A percentile compares a stretch with the other conserved stretches of the same genome.
These are phyloP conservation scores for Calyptommatus sinebrachiatus DNA, from an alignment of 2,113 vertebrate genomes.

Conservation along the genomic window DNA sequence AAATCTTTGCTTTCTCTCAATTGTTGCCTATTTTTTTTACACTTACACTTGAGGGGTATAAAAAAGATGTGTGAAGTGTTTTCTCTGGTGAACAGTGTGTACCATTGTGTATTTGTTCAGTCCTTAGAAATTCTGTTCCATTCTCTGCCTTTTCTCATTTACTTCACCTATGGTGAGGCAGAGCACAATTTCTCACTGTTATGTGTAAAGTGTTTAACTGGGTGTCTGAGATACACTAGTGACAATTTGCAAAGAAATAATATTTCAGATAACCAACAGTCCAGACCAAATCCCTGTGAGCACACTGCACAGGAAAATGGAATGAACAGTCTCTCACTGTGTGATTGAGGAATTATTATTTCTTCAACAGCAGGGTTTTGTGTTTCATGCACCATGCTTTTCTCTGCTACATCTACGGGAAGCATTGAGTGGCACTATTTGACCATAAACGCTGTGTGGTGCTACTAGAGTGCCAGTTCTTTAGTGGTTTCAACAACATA, in stretches of 20 bases:
- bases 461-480: no score
- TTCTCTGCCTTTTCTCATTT: background rate
- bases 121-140: background rate
- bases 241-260: background rate
- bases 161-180: background rate
- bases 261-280: background rate
- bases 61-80: no score
- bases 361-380: background rate
- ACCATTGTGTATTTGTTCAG: background rate
- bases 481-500: no score
- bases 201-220: background rate
- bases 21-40: no score
- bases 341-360: conserved; percentile 9
- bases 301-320: conserved; percentile 12
- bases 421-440: no score
- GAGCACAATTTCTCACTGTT: no score
- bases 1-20: no score
- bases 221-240: background rate
- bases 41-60: no score
- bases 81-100: background rate
- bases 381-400: no score
- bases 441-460: no score
- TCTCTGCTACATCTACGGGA: no score
- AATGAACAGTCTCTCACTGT: conserved; percentile 22
- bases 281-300: conserved; percentile 9